phyloP scores from a whole-genome alignment of 2,888 invertebrate species.

The Buathra laborator region DNA sequence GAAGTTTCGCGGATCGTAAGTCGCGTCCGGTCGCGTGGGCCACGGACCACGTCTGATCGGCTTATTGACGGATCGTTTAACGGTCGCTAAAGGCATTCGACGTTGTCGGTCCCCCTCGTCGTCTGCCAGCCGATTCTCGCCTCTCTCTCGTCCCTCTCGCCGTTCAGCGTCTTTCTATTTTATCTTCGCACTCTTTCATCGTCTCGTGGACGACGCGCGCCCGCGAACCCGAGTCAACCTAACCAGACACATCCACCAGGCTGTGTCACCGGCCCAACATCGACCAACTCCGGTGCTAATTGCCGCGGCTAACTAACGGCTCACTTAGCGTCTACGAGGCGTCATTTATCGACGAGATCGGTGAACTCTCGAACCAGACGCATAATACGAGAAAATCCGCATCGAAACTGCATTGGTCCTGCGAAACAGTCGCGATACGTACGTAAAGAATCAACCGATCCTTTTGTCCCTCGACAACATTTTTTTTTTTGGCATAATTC shows the following conservation, averaged over 20 bases:
- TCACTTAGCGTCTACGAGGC: conserved; percentile 76
- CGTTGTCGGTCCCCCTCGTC: conserved; percentile 58
- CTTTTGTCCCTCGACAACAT: conserved; percentile 1
- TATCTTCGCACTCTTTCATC: conserved; percentile 27
- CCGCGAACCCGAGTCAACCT: conserved; percentile 28
- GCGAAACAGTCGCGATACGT: neutral
- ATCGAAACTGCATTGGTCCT: conserved; percentile 50
- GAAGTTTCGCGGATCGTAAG: conserved; percentile 60
- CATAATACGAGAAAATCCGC: conserved; percentile 25
- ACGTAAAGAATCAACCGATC: neutral
- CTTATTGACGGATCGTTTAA: conserved; percentile 73
- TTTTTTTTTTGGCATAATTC: neutral
- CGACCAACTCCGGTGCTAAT: conserved; percentile 78
- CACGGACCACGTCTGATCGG: conserved; percentile 65
- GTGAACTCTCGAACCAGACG: conserved; percentile 54
- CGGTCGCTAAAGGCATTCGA: conserved; percentile 69
- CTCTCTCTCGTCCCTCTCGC: neutral
- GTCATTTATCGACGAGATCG: conserved; percentile 68
- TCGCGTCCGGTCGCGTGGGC: conserved; percentile 65
- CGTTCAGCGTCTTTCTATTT: conserved; percentile 6
- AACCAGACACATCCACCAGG: conserved; percentile 5
- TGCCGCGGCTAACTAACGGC: conserved; percentile 81
- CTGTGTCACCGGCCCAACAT: conserved; percentile 58
- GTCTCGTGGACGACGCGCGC: conserved; percentile 28
- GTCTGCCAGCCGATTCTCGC: conserved; percentile 40